Evolutionary conservation across 2,888 invertebrate species (phyloP), one percentile per base, ranked within the genome.

Genomic region (Aphrophora alni): DNA sequence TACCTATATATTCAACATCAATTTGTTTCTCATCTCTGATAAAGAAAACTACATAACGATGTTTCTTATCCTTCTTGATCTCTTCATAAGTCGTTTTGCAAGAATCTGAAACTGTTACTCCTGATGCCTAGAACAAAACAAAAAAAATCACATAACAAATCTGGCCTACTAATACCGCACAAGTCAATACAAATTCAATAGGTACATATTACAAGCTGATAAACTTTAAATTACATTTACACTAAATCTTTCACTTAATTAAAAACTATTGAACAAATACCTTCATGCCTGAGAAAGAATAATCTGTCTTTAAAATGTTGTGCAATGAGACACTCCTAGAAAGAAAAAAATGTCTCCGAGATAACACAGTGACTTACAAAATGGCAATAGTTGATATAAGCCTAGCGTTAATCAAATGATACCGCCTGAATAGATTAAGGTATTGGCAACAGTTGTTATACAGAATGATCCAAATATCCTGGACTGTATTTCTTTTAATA

Each of bases 61-160:
- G 96, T 88, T 97, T 97, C 92, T 98, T 98, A 89, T 97, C 97
- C 91, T 98, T 97, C 91, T 98, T 98, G 86, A 98, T 97, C 91
- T 97, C 97, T 89, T 98, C 97, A 89, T 97, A 98, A 86, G 95
- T 96, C 84, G 95, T 95, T 92, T 98, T 96, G 91, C 98, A 98
- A 86, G 94, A 93, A 91, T 97, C 97, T 87, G 97, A 95, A 85
- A 98, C 98, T 90, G 96, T 96, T 86, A 98, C 98, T 89, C 98
- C 98, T 88, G 98, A 98, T 91, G 98, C 97, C 97, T 91, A 86
- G 72, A 82, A 82, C 75, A 71, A 74, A 74, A 82, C 25, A 68
- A 70, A 74, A 81, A 4, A 12, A 70, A 27, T 68, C 68, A 68
- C 12, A n/a, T 68, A 3, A 68, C n/a, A 5, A 7, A 68, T 68